Base-by-base conservation (phyloP, 2,113 vertebrate species). In the Lutjanus erythropterus region DNA sequence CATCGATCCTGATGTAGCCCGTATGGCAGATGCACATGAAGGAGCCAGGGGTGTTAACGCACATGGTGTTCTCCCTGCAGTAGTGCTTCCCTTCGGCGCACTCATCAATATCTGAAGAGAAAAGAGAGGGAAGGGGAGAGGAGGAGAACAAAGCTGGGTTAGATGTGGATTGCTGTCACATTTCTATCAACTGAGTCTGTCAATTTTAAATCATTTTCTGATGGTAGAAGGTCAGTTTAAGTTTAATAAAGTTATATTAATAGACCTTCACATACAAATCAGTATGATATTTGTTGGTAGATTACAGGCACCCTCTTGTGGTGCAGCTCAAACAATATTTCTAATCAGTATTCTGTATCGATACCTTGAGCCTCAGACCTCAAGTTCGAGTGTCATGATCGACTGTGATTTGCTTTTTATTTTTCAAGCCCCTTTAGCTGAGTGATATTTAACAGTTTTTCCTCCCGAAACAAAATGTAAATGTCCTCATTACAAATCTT, bases 21-120 rank as follows among this genome's bases (percentile, higher is more conserved):
- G 96, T 96, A 89, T 96, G 97, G 94, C 98, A 99, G 92, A 99
- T 96, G 89, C 98, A 99, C 97, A 98, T 97, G 86, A 99, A 99
- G 83, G 97, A 99, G 39, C 98, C 97, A 0, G 97, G 96, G 8
- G 97, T 98, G 86, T 99, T 99, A 55, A 99, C 96, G 21, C 98
- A 99, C 95, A 98, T 93, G 12, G 98, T 98, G 80, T 99, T 99
- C 92, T 99, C 97, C 6, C 96, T 95, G 84, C 98, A 99, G 94
- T 99, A 99, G 87, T 99, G 98, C 53, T 96, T 96, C 15, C 97
- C 97, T 89, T 98, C 97, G 11, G 97, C 97, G 77, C 98, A 99
- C 87, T 99, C 98, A 61, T 99, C 97, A 16, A 98, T 94, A 93
- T 99, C 98, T 99, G 86, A 56, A 72, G 86, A 90, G 47, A 86